Conservation (phyloP, 2,888 invertebrate species). For the Slavum lentiscoides region DNA sequence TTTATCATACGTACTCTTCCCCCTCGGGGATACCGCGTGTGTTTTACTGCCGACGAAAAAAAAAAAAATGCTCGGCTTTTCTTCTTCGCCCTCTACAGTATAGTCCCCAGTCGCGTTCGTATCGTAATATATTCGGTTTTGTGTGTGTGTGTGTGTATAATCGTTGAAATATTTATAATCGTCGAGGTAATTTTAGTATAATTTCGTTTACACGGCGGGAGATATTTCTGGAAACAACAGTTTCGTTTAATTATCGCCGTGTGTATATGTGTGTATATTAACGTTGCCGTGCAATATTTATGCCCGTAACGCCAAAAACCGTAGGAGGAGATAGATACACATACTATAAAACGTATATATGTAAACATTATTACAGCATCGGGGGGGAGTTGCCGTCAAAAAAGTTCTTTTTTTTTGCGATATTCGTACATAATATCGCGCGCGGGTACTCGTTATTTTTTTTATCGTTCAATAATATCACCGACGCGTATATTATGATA, state of each 20-base stretch:
- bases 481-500: no score
- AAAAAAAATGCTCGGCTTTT: background rate
- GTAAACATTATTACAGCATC: background rate
- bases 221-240: constrained; percentile 17
- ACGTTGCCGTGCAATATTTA: background rate
- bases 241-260: constrained; percentile 22
- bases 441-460: no score
- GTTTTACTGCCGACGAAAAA: no score
- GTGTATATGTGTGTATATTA: background rate
- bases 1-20: no score
- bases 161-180: constrained; percentile 25
- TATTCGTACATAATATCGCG: no score
- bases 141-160: background rate
- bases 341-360: background rate
- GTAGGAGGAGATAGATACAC: background rate
- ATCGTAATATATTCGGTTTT: background rate
- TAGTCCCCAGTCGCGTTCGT: background rate
- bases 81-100: background rate
- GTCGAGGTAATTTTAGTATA: constrained; percentile 22
- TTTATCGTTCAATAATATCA: no score
- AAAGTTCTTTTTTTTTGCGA: no score
- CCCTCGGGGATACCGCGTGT: no score
- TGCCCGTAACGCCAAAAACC: background rate
- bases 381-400: background rate
- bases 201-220: constrained; percentile 21